These are phyloP conservation scores for Drosophila phalerata DNA, from an alignment of 2,888 invertebrate species.

Conservation along the genomic window DNA sequence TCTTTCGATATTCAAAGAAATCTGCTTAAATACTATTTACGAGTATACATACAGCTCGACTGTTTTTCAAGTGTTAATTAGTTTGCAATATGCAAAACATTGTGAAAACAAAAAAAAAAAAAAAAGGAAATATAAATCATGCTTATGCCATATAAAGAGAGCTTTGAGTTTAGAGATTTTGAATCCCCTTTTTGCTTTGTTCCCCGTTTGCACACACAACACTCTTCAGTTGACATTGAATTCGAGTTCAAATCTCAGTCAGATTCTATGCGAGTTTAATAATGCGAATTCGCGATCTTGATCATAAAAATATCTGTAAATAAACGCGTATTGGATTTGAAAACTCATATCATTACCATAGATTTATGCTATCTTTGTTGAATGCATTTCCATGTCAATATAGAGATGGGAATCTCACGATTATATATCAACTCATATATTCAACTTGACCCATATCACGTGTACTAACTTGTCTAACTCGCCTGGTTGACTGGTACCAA, in stretches of 20 bases:
- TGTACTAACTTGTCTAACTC: neutral
- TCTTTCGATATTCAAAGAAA: neutral
- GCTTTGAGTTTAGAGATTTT: neutral
- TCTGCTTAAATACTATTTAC: slow-evolving; percentile 17
- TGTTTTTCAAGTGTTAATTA: slow-evolving; percentile 54
- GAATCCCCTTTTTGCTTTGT: neutral
- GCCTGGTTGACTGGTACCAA: slow-evolving; percentile 7
- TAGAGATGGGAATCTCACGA: neutral
- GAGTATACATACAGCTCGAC: slow-evolving; percentile 4
- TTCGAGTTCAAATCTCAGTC: slow-evolving; percentile 27
- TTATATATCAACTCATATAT: neutral
- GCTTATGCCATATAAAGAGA: slow-evolving; percentile 37
- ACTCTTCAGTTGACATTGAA: slow-evolving; percentile 46
- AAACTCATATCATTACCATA: slow-evolving; percentile 40
- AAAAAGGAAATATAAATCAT: slow-evolving; percentile 9
- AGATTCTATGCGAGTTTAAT: slow-evolving; percentile 28
- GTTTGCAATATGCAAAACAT: slow-evolving; percentile 49
- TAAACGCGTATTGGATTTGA: slow-evolving; percentile 22
- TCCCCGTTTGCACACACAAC: neutral
- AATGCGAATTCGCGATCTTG: slow-evolving; percentile 23
- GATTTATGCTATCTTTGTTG: slow-evolving; percentile 29
- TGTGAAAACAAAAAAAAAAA: slow-evolving; percentile 18
- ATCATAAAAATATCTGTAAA: slow-evolving; percentile 39
- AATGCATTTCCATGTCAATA: slow-evolving; percentile 12
- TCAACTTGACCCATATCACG: slow-evolving; percentile 11